Evolutionary conservation across 2,888 invertebrate species (phyloP).

Genomic region (Sinopyrophorus schimmeli): DNA sequence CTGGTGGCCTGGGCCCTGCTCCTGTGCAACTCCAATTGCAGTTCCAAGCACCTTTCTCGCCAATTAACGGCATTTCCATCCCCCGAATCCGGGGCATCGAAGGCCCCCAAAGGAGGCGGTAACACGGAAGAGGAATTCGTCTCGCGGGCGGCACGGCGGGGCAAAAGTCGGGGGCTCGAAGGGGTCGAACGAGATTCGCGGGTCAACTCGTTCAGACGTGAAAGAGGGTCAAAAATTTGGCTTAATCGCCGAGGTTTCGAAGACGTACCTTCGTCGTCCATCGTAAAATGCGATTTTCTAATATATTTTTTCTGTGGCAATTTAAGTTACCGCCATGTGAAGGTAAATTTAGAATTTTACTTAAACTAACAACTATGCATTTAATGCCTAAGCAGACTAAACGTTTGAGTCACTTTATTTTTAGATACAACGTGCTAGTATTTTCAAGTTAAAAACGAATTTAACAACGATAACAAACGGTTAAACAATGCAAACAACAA

Average conservation of each 20-base stretch:
- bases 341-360: too few relatives aligned
- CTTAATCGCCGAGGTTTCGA: constrained; percentile 68
- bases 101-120: constrained; percentile 42
- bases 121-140: constrained; percentile 40
- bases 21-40: constrained; percentile 83
- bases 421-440: constrained; percentile 15
- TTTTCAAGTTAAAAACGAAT: constrained; percentile 17
- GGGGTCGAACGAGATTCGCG: constrained; percentile 62
- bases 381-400: too few relatives aligned
- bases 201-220: constrained; percentile 71
- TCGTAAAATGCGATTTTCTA: constrained; percentile 5
- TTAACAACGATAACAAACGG: constrained; percentile 25
- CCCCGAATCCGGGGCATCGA: constrained; percentile 51
- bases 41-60: constrained; percentile 85
- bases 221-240: constrained; percentile 81
- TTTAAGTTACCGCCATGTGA: constrained; percentile 12
- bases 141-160: constrained; percentile 54
- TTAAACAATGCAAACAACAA: constrained; percentile 27
- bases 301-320: constrained; percentile 1
- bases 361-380: too few relatives aligned
- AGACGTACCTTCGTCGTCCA: constrained; percentile 29
- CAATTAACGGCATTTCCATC: constrained; percentile 69
- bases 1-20: constrained; percentile 85
- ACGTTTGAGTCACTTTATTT: constrained; percentile 21
- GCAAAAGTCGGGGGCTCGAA: constrained; percentile 72